A percentile compares a stretch with the other conserved stretches of the same genome.
These are phyloP conservation scores for Rhamphomyia laevipes DNA, from an alignment of 2,888 invertebrate genomes.

Conservation along the genomic window DNA sequence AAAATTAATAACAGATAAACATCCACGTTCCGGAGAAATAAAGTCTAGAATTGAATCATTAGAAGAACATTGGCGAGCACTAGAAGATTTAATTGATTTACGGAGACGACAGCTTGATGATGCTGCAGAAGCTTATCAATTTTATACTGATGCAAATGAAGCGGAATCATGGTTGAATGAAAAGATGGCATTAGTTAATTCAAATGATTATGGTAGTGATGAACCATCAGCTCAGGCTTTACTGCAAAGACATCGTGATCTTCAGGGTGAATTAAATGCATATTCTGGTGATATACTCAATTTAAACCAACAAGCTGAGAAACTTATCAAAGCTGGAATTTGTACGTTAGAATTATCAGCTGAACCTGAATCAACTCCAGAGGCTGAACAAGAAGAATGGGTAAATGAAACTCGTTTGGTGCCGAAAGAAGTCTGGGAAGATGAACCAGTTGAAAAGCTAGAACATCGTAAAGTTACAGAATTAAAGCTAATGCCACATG, in stretches of 20 bases:
- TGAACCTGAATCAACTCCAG: slow-evolving; percentile 49
- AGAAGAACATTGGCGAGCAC: slow-evolving; percentile 75
- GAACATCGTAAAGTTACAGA: slow-evolving; percentile 80
- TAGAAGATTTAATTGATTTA: slow-evolving; percentile 69
- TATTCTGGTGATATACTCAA: slow-evolving; percentile 77
- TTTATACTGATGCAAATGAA: slow-evolving; percentile 95
- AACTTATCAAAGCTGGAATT: slow-evolving; percentile 64
- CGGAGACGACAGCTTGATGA: slow-evolving; percentile 69
- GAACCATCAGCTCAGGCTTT: slow-evolving; percentile 84
- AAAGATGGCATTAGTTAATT: slow-evolving; percentile 80
- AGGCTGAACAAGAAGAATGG: slow-evolving; percentile 58
- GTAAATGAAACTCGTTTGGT: slow-evolving; percentile 70
- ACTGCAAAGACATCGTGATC: slow-evolving; percentile 71
- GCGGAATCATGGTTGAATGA: slow-evolving; percentile 97
- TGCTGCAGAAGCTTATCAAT: slow-evolving; percentile 89
- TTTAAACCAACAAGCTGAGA: slow-evolving; percentile 66
- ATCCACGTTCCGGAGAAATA: slow-evolving; percentile 72
- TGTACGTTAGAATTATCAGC: slow-evolving; percentile 43
- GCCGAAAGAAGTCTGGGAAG: slow-evolving; percentile 87
- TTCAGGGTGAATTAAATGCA: slow-evolving; percentile 80
- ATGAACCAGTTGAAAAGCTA: slow-evolving; percentile 73
- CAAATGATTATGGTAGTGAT: slow-evolving; percentile 84
- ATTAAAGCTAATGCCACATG: slow-evolving; percentile 78
- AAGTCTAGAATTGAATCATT: slow-evolving; percentile 66
- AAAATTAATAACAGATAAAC: slow-evolving; percentile 61